Evolutionary conservation across 2,797 vertebrate species (phyloP), one percentile per base, ranked within the genome.

Genomic region (Hemitrygon akajei): DNA sequence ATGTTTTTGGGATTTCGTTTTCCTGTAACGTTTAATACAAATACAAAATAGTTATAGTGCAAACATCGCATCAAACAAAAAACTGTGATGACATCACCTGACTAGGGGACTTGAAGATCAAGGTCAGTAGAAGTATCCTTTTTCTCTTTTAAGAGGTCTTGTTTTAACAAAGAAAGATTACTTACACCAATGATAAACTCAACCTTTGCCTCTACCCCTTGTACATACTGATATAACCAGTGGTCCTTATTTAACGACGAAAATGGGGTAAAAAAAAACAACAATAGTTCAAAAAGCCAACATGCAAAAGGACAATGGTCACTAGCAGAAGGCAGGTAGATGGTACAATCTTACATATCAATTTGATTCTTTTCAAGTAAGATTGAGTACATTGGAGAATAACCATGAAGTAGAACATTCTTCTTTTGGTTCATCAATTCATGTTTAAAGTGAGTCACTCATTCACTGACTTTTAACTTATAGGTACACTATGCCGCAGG

Each of bases 401-500:
- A 56, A 75, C 71, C 22, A 75, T 47, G 56, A 30, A 40, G 37
- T 75, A 16, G 66, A 75, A 56, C 91, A 92, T 22, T 75, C 37
- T 27, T 30, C 91, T 73, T 92, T 92, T 25, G 66, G 34, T 71
- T 71, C 40, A 56, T 91, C 40, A 37, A 71, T 73, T 92, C 27
- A 12, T 76, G 27, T 93, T 76, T 76, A 76, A 76, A 93, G 73
- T 76, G 71, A 76, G 73, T 93, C 66, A 91, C 34, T 95, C 94
- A 94, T 94, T 95, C 93, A 93, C 27, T 94, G 95, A 94, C 94
- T 66, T 81, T 79, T 94, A 75, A 69, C 94, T 94, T 80, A 95
- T 94, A 30, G 94, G 66, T 94, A 94, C 94, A 30, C 94, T 93
- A 87, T 58, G 94, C 92, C 92, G 94, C 6, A 93, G 94, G 95